A percentile compares a stretch with the other conserved stretches of the same genome.
phyloP scores from a whole-genome alignment of 1,140 invertebrate genomes.

The Eufriesea mexicana region DNA sequence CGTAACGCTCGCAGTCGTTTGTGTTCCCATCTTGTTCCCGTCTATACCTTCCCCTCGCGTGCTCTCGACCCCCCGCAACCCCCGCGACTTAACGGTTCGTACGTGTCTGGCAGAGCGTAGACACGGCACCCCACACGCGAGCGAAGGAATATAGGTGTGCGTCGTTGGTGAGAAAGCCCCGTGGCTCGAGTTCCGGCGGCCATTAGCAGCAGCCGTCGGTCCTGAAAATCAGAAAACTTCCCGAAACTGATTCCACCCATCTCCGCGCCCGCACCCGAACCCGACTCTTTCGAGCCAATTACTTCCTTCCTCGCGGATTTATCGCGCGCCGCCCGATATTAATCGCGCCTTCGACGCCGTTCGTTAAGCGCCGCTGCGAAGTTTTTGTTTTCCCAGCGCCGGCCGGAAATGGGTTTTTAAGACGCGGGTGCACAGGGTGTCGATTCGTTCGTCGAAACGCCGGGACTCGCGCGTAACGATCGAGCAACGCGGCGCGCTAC shows the following conservation, averaged over 20 bases:
- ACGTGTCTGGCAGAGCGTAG: background rate
- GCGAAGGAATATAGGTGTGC: background rate
- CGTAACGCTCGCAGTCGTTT: slow-evolving; percentile 44
- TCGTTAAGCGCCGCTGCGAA: background rate
- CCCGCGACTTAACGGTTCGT: background rate
- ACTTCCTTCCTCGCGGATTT: slow-evolving; percentile 36
- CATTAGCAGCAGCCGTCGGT: slow-evolving; percentile 60
- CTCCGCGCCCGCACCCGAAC: no score
- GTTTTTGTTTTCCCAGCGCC: background rate
- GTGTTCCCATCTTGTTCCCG: slow-evolving; percentile 45
- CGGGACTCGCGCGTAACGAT: background rate
- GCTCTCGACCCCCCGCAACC: background rate
- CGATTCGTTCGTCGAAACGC: background rate
- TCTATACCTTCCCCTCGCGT: background rate
- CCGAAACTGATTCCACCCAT: slow-evolving; percentile 40
- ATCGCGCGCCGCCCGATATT: slow-evolving; percentile 15
- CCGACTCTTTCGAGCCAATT: slow-evolving; percentile 18
- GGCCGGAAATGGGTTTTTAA: background rate
- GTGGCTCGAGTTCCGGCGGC: slow-evolving; percentile 43
- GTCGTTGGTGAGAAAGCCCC: slow-evolving; percentile 18
- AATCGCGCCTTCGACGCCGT: slow-evolving; percentile 33
- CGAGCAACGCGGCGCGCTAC: no score
- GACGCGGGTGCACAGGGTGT: background rate
- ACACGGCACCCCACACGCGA: background rate
- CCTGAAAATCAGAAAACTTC: slow-evolving; percentile 68